Percentiles rank a stretch among this genome's conserved stretches.
These are phyloP conservation scores for Petromus typicus DNA, from an alignment of 2,113 vertebrate species.

Conservation along the genomic window DNA sequence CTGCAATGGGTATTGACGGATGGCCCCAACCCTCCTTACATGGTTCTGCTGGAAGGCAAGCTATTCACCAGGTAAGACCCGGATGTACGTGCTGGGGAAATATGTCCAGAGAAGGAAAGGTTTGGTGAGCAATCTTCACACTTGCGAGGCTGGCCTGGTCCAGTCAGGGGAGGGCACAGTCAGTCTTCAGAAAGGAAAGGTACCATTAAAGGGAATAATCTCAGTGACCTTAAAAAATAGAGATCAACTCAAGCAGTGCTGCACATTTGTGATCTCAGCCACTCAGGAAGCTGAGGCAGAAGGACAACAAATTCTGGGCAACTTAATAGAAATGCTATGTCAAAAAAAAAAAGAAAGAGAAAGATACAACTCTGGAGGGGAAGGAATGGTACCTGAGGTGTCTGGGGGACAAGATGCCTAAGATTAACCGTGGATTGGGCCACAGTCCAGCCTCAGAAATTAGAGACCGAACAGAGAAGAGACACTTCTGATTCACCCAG, in stretches of 20 bases:
- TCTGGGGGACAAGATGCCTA: background rate
- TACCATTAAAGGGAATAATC: background rate
- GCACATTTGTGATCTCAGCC: background rate
- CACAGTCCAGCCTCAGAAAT: background rate
- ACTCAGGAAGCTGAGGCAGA: background rate
- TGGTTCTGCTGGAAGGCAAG: slow-evolving; percentile 91
- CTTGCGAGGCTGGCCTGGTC: background rate
- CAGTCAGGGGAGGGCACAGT: background rate
- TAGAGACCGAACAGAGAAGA: background rate
- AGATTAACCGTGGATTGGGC: background rate
- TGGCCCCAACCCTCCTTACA: slow-evolving; percentile 93
- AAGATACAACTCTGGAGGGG: background rate
- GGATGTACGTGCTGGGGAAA: background rate
- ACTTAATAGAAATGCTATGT: background rate
- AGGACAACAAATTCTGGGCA: background rate
- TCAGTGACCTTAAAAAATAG: background rate
- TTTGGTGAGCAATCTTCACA: background rate
- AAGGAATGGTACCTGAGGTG: background rate
- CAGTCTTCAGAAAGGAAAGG: background rate
- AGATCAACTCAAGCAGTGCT: background rate
- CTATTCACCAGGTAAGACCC: slow-evolving; percentile 92
- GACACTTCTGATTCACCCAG: background rate
- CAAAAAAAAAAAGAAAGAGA: background rate
- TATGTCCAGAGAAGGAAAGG: background rate
- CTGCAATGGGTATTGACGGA: slow-evolving; percentile 91